A percentile compares a stretch with the other conserved stretches of the same genome.
These are phyloP conservation scores for Lycopodina hypogea DNA, from an alignment of 37 sponge, comb jelly and placozoan species.

Conservation along the genomic window DNA sequence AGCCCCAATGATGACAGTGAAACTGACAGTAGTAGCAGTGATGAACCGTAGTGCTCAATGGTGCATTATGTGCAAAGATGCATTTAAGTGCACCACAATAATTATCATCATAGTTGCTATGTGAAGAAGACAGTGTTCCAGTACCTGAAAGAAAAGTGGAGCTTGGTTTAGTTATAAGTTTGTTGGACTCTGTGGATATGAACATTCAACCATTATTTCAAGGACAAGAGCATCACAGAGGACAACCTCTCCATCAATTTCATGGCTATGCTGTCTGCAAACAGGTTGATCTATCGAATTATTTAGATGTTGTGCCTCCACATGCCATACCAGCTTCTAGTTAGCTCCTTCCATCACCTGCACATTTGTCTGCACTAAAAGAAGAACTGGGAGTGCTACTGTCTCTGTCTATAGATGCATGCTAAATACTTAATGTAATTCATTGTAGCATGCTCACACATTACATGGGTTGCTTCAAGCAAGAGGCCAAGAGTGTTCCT, in stretches of 20 bases:
- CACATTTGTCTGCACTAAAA: neutral
- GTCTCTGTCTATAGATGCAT: too few relatives aligned
- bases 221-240: neutral
- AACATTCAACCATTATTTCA: slow-evolving; percentile 25
- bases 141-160: neutral
- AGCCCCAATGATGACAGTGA: neutral
- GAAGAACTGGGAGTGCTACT: neutral
- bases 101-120: neutral
- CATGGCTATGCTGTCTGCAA: neutral
- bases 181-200: slow-evolving; percentile 25
- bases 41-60: neutral
- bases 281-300: neutral
- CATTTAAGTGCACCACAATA: neutral
- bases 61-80: neutral
- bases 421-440: too few relatives aligned
- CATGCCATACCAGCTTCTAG: neutral
- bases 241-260: slow-evolving; percentile 15
- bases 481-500: too few relatives aligned
- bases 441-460: too few relatives aligned
- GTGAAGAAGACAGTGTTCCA: neutral
- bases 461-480: too few relatives aligned
- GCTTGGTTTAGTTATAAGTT: slow-evolving; percentile 18
- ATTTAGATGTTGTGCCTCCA: neutral
- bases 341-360: neutral
- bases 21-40: neutral